Evolutionary conservation across 1,140 invertebrate species (phyloP).

Genomic region (Aradophagus sp.): DNA sequence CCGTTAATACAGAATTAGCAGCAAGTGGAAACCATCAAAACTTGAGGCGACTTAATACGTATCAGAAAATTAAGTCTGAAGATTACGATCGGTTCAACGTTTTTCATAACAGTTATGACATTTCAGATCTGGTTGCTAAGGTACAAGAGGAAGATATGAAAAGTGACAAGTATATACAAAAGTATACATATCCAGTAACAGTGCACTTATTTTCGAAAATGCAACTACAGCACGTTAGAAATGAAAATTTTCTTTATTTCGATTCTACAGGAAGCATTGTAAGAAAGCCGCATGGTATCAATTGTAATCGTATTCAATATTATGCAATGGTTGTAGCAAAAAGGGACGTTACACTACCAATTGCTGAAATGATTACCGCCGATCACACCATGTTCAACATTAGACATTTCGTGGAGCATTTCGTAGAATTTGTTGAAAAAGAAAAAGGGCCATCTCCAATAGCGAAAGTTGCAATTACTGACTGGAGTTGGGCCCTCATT

Average conservation of each 20-base stretch:
- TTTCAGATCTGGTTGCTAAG: neutral
- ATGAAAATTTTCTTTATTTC: conserved; percentile 1
- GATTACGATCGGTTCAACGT: too few relatives aligned
- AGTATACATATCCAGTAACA: neutral
- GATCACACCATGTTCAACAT: conserved; percentile 1
- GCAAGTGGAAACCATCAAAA: neutral
- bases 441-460: too few relatives aligned
- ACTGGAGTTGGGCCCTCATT: too few relatives aligned
- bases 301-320: conserved; percentile 5
- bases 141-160: neutral
- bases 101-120: neutral
- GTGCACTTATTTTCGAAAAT: neutral
- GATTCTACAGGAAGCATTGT: conserved; percentile 8
- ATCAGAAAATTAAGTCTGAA: too few relatives aligned
- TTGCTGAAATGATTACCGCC: conserved; percentile 15
- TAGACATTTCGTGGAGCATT: too few relatives aligned
- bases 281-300: neutral
- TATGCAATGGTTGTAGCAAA: neutral
- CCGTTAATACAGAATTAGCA: neutral
- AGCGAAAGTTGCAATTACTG: too few relatives aligned
- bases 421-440: too few relatives aligned
- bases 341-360: neutral
- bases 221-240: neutral
- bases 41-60: neutral
- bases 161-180: neutral